phyloP scores from a whole-genome alignment of 2,797 vertebrate species.

The Karalla daura region DNA sequence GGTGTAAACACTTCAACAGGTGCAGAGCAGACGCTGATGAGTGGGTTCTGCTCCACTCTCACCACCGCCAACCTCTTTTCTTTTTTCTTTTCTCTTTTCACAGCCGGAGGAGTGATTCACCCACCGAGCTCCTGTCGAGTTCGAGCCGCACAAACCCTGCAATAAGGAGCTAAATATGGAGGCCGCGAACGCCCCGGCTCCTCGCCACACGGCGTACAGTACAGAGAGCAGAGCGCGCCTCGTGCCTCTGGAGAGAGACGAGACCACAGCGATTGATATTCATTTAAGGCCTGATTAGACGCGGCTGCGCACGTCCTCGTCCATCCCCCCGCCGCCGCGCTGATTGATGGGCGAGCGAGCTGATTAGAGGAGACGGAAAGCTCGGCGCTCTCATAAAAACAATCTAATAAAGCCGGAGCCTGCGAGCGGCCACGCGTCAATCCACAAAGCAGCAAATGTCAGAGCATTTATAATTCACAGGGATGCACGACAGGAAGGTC shows the following conservation, averaged over 20 bases:
- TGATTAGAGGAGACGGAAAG: conserved; percentile 12
- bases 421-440: conserved; percentile 1
- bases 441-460: no score
- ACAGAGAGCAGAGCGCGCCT: conserved; percentile 3
- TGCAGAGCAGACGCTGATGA: conserved; percentile 42
- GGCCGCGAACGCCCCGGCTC: neutral
- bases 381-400: conserved; percentile 8
- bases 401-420: conserved; percentile 2
- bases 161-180: conserved; percentile 35
- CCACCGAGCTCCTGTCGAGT: conserved; percentile 25
- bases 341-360: conserved; percentile 9
- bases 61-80: no score
- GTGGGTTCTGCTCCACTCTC: conserved; percentile 62
- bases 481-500: no score
- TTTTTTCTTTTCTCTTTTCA: no score
- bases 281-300: conserved; percentile 24
- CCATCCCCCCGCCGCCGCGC: neutral
- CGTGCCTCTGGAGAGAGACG: conserved; percentile 1
- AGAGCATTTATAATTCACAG: conserved; percentile 16
- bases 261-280: conserved; percentile 6
- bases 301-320: neutral
- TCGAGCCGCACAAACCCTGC: conserved; percentile 42
- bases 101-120: conserved; percentile 60
- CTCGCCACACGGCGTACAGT: conserved; percentile 8
- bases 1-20: conserved; percentile 31